Conservation (phyloP, 1,140 invertebrate species). For the Ceratosolen fusciceps region DNA sequence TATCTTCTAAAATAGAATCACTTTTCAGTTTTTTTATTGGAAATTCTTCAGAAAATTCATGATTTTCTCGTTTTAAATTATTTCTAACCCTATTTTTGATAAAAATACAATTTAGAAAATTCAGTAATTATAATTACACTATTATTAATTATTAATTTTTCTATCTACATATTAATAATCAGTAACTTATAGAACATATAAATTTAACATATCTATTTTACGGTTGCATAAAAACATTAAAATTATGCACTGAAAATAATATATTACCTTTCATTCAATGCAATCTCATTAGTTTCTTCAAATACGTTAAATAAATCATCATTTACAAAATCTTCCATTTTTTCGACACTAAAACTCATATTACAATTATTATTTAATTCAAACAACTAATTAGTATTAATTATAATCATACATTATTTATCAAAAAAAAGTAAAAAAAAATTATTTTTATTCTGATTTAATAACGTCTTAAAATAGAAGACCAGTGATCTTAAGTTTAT, state of each 20-base stretch:
- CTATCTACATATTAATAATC: constrained; percentile 3
- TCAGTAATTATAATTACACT: background rate
- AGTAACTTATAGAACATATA: too few species aligned
- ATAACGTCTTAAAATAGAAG: too few species aligned
- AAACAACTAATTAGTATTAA: too few species aligned
- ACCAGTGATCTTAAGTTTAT: too few species aligned
- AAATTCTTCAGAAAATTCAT: constrained; percentile 49
- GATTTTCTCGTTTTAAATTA: constrained; percentile 55
- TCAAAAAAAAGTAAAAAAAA: too few species aligned
- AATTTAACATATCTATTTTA: background rate
- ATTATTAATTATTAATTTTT: background rate
- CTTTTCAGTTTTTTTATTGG: constrained; percentile 54
- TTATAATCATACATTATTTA: too few species aligned
- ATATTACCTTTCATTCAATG: constrained; percentile 46
- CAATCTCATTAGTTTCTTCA: constrained; percentile 64
- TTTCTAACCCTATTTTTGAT: background rate
- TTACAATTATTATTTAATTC: too few species aligned
- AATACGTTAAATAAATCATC: constrained; percentile 73
- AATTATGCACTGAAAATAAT: background rate
- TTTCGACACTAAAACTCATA: too few species aligned
- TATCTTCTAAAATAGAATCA: constrained; percentile 66
- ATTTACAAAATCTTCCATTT: constrained; percentile 35
- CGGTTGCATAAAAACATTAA: background rate
- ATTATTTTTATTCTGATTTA: too few species aligned
- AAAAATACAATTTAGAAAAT: background rate